Conservation (phyloP, 2,888 invertebrate species). For the Volucella bombylans region DNA sequence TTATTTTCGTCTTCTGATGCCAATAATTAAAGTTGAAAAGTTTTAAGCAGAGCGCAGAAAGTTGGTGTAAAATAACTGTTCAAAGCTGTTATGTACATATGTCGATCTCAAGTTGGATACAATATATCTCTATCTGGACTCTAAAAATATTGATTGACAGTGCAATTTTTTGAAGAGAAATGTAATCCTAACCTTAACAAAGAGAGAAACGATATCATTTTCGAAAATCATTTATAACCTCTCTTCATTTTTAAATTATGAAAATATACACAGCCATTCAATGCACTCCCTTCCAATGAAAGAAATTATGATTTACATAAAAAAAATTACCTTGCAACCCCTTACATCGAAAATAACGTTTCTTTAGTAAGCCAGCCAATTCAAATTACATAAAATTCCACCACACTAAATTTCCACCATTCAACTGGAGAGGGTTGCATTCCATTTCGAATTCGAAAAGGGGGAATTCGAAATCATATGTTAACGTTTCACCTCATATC, state of each 20-base stretch:
- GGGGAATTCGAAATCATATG: constrained; percentile 63
- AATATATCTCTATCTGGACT: too few species aligned
- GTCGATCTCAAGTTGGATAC: too few species aligned
- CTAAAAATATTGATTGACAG: neutral
- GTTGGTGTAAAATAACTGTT: too few species aligned
- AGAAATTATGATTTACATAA: neutral
- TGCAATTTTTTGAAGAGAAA: constrained; percentile 6
- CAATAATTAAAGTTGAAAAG: too few species aligned
- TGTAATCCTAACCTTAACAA: constrained; percentile 47
- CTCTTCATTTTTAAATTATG: constrained; percentile 13
- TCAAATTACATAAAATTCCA: constrained; percentile 45
- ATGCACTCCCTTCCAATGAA: neutral
- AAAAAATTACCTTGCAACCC: constrained; percentile 36
- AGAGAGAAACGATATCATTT: constrained; percentile 4
- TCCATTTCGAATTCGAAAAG: constrained; percentile 32
- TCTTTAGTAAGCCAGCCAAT: constrained; percentile 19
- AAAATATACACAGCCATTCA: neutral
- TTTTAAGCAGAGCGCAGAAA: too few species aligned
- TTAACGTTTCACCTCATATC: constrained; percentile 15
- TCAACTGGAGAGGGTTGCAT: constrained; percentile 63
- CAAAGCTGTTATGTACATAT: too few species aligned
- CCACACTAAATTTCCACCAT: constrained; percentile 19
- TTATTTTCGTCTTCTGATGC: too few species aligned
- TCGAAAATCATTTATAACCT: neutral
- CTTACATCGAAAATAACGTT: constrained; percentile 52